phyloP scores from a whole-genome alignment of 2,113 vertebrate species.

The Trichechus manatus region DNA sequence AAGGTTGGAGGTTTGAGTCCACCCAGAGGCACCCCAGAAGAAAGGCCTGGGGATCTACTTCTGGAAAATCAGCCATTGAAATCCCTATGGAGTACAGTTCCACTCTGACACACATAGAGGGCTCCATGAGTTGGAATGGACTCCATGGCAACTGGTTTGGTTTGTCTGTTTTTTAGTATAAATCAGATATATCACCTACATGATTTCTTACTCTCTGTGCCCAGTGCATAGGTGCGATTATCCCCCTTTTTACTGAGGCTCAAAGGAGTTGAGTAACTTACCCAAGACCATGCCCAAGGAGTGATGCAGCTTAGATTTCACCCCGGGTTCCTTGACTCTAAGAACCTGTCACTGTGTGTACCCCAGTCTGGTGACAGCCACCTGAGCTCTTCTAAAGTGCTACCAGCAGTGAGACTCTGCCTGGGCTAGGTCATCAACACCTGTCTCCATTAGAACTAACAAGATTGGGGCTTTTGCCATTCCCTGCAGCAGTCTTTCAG shows the following conservation, averaged over 20 bases:
- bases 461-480: background rate
- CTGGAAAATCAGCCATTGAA: no score
- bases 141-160: no score
- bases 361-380: background rate
- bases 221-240: background rate
- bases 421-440: background rate
- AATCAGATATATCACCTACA: background rate
- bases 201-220: background rate
- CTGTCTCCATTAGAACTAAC: background rate
- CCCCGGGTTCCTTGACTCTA: background rate
- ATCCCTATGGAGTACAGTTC: no score
- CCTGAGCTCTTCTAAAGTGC: background rate
- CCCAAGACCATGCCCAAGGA: background rate
- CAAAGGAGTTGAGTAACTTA: background rate
- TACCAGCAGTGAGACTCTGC: background rate
- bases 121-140: no score
- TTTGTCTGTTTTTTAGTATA: background rate
- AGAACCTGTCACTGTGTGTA: background rate
- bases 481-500: background rate
- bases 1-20: no score
- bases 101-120: no score
- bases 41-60: no score
- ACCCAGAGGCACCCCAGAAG: no score
- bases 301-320: background rate
- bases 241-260: background rate